Evolutionary conservation across 2,113 vertebrate species (phyloP), one percentile per base, ranked within the genome.

Genomic region (Python bivittatus): DNA sequence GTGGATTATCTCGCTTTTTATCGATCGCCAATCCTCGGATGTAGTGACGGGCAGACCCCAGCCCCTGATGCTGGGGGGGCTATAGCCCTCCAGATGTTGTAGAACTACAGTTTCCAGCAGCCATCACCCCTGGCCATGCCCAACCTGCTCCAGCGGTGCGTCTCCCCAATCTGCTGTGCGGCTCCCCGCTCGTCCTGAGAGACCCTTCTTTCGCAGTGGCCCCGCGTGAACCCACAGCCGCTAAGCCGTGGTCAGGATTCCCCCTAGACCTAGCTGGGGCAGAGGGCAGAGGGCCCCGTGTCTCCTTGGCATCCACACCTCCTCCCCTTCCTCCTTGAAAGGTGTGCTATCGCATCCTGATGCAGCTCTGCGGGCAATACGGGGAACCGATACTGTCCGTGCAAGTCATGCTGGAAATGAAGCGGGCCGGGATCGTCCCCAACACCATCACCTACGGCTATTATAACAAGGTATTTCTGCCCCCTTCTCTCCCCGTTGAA

Each of bases 361-460:
- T 99, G 99, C 99, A 99, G 98, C 97, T 99, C 0, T 99, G 99
- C 0, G 99, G 99, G 79, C 99, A 98, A 96, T 99, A 99, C 0
- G 99, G 99, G 0, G 98, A 99, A 96, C 99, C 99, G 0, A 98
- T 99, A 90, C 98, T 99, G 1, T 99, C 99, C 0, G 99, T 99
- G n/a, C 93, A 98, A 0, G 99, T 99, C 79, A 97, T 99, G 96
- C 97, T 99, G 91, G 99, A 99, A 97, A 99, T 99, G 99, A 98
- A 99, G 53, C 98, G 98, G 87, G 99, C 98, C 0, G 99, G 99
- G 93, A 98, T 99, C 2, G 99, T 98, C 1, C 99, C 99, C 93
- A 99, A 99, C 97, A 98, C 99, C 95, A 98, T 99, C 97, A 99
- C 99, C 64, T 98, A 99, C 0, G 98, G 98, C 64, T 99, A 99